These are phyloP conservation scores for Harpagoxenus sublaevis DNA, from an alignment of 2,888 invertebrate species.

Conservation along the genomic window DNA sequence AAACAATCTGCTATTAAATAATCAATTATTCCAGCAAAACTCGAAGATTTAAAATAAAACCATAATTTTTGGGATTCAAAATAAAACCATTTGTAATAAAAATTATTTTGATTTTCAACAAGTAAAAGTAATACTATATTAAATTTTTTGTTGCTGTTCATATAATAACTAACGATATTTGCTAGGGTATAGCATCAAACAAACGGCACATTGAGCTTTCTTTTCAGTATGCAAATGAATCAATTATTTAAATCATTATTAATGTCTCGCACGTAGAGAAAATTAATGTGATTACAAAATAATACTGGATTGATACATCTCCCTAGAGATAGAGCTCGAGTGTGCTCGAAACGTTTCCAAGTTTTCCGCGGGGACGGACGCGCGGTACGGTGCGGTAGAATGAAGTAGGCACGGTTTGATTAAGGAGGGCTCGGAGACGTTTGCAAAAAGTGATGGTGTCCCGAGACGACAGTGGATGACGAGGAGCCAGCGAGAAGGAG, in stretches of 20 bases:
- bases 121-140: too few relatives aligned
- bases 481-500: conserved; percentile 59
- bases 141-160: too few relatives aligned
- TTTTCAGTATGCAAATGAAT: neutral
- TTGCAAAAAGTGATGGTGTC: conserved; percentile 79
- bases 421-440: conserved; percentile 78
- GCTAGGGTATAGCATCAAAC: too few relatives aligned
- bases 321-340: neutral
- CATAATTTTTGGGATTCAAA: too few relatives aligned
- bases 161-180: neutral
- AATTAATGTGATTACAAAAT: neutral
- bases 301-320: neutral
- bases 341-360: neutral
- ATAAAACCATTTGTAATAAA: too few relatives aligned
- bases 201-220: neutral
- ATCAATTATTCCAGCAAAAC: too few relatives aligned
- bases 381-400: conserved; percentile 12
- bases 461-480: conserved; percentile 71
- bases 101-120: too few relatives aligned
- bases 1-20: too few relatives aligned
- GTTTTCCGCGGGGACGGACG: conserved; percentile 21
- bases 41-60: too few relatives aligned
- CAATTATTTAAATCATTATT: neutral
- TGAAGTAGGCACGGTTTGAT: conserved; percentile 80
- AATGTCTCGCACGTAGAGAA: neutral